Conservation (phyloP, 2,113 vertebrate species). For the Sminthopsis crassicaudata region DNA sequence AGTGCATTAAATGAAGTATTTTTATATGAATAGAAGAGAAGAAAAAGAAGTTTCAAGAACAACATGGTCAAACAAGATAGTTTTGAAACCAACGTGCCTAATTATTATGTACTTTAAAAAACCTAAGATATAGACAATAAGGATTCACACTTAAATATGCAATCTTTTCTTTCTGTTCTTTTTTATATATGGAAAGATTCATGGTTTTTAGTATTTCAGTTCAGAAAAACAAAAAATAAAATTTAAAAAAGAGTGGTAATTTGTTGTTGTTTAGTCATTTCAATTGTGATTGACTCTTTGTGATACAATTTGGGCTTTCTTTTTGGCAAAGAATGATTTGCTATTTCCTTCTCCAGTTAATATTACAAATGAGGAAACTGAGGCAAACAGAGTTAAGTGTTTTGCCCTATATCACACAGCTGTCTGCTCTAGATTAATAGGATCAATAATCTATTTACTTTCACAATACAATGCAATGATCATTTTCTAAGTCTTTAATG, state of each 20-base stretch:
- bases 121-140: neutral
- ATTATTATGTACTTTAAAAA: neutral
- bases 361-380: too few relatives aligned
- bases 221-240: neutral
- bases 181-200: neutral
- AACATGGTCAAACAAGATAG: neutral
- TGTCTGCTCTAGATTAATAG: neutral
- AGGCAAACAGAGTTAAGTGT: too few relatives aligned
- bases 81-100: neutral
- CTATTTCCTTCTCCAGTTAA: neutral
- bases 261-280: neutral
- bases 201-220: neutral
- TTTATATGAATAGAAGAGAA: neutral
- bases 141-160: neutral
- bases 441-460: neutral
- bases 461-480: neutral
- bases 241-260: neutral
- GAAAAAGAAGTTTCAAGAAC: neutral
- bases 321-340: neutral
- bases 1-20: neutral
- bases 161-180: neutral
- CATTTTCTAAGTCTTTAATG: too few relatives aligned
- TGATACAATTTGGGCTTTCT: neutral
- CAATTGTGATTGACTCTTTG: neutral
- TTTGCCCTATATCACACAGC: too few relatives aligned